Conservation (phyloP, 1,140 invertebrate species). For the Pinna nobilis region DNA sequence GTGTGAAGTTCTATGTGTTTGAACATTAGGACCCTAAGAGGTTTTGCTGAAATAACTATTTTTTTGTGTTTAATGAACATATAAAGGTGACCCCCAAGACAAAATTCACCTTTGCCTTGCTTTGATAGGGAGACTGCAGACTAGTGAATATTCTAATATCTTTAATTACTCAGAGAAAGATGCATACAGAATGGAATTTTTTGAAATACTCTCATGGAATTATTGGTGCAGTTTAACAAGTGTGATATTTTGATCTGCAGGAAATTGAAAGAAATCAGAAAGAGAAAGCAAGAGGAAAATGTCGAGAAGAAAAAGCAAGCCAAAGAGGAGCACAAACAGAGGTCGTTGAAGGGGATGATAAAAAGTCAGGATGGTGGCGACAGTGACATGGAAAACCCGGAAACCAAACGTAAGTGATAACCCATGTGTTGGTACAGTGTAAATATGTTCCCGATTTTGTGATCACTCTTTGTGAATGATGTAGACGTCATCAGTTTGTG, state of each 20-base stretch:
- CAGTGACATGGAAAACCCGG: slow-evolving; percentile 13
- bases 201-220: too few species aligned
- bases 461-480: neutral
- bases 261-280: slow-evolving; percentile 84
- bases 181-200: too few species aligned
- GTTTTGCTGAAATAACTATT: too few species aligned
- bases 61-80: too few species aligned
- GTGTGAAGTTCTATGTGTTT: neutral
- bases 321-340: slow-evolving; percentile 82
- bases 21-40: neutral
- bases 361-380: slow-evolving; percentile 13
- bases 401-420: slow-evolving; percentile 14
- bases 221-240: too few species aligned
- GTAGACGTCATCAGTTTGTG: too few species aligned
- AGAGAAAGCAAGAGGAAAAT: slow-evolving; percentile 85
- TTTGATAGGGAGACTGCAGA: too few species aligned
- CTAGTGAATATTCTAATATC: too few species aligned
- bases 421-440: neutral
- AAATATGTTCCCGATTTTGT: neutral
- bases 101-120: too few species aligned
- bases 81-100: too few species aligned
- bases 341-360: slow-evolving; percentile 75
- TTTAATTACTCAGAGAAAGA: too few species aligned
- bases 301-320: slow-evolving; percentile 81
- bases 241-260: slow-evolving; percentile 57